These are phyloP conservation scores for Callorhinus ursinus DNA, from an alignment of 2,113 vertebrate genomes.

Conservation along the genomic window DNA sequence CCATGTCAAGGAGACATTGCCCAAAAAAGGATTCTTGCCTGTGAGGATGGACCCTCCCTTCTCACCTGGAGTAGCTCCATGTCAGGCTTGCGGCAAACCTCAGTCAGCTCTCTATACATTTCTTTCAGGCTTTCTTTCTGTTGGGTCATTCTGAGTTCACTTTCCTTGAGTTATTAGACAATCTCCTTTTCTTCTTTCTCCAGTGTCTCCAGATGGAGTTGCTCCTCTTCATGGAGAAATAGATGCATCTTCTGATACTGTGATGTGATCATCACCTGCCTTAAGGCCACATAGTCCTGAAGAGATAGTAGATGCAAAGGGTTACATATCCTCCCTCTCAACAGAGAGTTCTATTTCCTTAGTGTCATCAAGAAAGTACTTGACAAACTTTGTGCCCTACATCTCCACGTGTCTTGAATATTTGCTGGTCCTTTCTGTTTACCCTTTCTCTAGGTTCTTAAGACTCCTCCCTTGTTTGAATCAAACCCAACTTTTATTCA, in stretches of 20 bases:
- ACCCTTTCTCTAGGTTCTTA: not conserved
- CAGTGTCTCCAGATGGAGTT: not conserved
- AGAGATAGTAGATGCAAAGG: not conserved
- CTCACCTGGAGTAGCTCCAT: not conserved
- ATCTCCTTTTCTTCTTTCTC: not conserved
- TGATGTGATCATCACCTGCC: not conserved
- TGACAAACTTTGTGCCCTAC: not conserved
- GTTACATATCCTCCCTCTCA: not conserved
- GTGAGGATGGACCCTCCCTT: not conserved
- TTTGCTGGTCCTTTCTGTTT: not conserved
- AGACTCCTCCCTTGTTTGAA: not conserved
- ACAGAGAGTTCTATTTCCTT: not conserved
- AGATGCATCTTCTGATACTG: not conserved
- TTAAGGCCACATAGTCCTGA: not conserved
- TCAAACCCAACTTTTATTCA: constrained; percentile 74
- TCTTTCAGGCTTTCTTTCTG: not conserved
- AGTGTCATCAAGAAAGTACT: not conserved
- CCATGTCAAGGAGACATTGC: not conserved
- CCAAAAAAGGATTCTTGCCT: not conserved
- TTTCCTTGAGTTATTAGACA: not conserved
- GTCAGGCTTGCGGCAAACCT: not conserved
- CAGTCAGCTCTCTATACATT: not conserved
- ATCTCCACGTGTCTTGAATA: not conserved
- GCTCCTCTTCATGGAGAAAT: not conserved
- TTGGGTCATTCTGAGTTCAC: not conserved